Evolutionary conservation across 2,113 vertebrate genomes (phyloP), one percentile per base, ranked within the genome.

Genomic region (Oreotrochilus melanogaster): DNA sequence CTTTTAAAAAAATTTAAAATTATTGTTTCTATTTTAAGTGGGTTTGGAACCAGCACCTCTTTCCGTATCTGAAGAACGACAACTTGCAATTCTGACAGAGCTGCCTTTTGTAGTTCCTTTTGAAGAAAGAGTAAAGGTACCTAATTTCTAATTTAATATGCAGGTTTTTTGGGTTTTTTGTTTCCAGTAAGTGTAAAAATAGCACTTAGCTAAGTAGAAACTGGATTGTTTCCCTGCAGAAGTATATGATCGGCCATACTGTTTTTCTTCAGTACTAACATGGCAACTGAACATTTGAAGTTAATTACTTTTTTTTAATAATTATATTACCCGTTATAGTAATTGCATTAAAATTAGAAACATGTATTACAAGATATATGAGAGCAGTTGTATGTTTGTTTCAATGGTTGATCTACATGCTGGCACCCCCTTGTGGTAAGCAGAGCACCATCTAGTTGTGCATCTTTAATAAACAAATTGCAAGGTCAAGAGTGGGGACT

Each of bases 41-140:
- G 99, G 99, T 43, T 93, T 98, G 93, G 99, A 99, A 92, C 98
- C 99, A 72, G 98, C 99, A 9, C 99, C 99, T 45, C 98, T 99
- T 81, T 99, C 99, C 2, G 99, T 99, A 62, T 99, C 99, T 5
- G 99, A 99, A 95, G 99, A 99, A 93, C 97, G 99, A 89, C 99
- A 99, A 31, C 98, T 99, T 72, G 99, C 99, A 96, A 98, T 99
- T 97, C 98, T 99, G 90, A 99, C 99, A 10, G 99, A 99, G 92
- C 98, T 99, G 57, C 99, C 99, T 7, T 99, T 99, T 60, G 99
- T 99, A 60, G 99, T 99, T 93, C 99, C 99, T 30, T 99, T 99
- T 89, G 99, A 99, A 97, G 99, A 99, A 96, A 98, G 99, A 96
- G 99, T 99, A n/a, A 99, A 99, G 99, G 99, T 99, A 98, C 13